These are phyloP conservation scores for Liopterus haemorrhoidalis DNA, from an alignment of 2,888 invertebrate genomes.

Conservation along the genomic window DNA sequence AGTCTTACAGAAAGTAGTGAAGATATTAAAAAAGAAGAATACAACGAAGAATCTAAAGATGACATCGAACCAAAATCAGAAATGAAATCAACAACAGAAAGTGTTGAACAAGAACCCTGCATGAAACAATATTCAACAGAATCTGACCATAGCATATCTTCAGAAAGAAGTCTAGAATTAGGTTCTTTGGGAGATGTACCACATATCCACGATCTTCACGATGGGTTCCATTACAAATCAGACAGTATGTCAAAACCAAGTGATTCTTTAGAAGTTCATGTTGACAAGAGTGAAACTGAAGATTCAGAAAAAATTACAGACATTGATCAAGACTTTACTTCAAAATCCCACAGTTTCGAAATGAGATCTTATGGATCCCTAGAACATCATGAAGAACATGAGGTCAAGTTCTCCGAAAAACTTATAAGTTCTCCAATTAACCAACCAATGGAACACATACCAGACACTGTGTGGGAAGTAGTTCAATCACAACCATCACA, in stretches of 20 bases:
- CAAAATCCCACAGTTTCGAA: conserved; percentile 38
- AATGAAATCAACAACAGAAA: conserved; percentile 21
- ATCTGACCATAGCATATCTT: conserved; percentile 40
- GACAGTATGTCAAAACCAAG: conserved; percentile 43
- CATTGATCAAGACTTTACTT: conserved; percentile 43
- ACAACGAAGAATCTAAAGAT: conserved; percentile 7
- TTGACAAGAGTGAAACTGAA: conserved; percentile 50
- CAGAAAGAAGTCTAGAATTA: conserved; percentile 34
- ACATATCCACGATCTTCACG: conserved; percentile 29
- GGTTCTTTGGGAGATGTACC: conserved; percentile 29
- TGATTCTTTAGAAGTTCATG: conserved; percentile 48
- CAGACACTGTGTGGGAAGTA: conserved; percentile 51
- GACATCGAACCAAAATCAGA: conserved; percentile 2
- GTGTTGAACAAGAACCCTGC: conserved; percentile 19
- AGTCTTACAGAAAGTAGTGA: too few species aligned
- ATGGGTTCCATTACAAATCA: conserved; percentile 26
- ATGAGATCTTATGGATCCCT: conserved; percentile 29
- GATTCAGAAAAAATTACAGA: conserved; percentile 48
- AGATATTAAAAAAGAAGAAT: conserved; percentile 13
- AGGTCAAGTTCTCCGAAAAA: conserved; percentile 44
- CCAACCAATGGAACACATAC: conserved; percentile 47
- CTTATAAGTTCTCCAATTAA: conserved; percentile 44
- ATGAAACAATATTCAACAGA: conserved; percentile 37
- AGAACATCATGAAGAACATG: conserved; percentile 44
- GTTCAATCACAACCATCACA: conserved; percentile 41